Conservation (phyloP, 2,797 vertebrate genomes). For the Synanceia verrucosa region DNA sequence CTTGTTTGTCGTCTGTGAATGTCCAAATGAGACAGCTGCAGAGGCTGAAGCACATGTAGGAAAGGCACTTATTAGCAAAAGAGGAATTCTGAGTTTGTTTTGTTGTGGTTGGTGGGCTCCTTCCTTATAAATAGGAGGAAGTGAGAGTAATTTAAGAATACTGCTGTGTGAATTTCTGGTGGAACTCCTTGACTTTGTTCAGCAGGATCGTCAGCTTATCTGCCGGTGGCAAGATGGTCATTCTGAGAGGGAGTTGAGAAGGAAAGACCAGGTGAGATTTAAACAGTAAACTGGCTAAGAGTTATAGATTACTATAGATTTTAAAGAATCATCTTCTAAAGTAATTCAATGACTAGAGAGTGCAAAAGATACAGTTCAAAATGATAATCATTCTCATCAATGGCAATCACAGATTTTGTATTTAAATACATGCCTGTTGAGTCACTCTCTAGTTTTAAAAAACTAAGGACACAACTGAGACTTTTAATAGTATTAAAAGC, state of each 20-base stretch:
- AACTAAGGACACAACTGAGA: too few relatives aligned
- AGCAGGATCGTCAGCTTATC: conserved; percentile 88
- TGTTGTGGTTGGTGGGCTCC: conserved; percentile 19
- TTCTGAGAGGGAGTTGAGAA: conserved; percentile 73
- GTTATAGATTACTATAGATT: not conserved
- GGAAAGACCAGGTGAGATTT: too few relatives aligned
- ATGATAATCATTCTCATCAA: not conserved
- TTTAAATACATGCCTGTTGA: too few relatives aligned
- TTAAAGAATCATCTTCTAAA: not conserved
- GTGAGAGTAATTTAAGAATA: conserved; percentile 79
- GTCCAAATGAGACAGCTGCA: conserved; percentile 31
- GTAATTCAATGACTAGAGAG: not conserved
- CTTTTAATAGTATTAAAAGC: too few relatives aligned
- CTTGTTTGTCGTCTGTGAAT: conserved; percentile 20
- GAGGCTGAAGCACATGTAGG: conserved; percentile 53
- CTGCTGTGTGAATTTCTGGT: conserved; percentile 84
- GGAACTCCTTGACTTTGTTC: conserved; percentile 89
- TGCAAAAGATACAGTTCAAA: not conserved
- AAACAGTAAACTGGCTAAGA: not conserved
- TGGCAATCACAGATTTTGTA: too few relatives aligned
- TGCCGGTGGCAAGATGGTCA: conserved; percentile 90
- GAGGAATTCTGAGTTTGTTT: conserved; percentile 40
- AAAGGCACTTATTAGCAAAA: conserved; percentile 71
- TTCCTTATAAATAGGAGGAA: not conserved
- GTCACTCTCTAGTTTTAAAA: too few relatives aligned